Base-by-base conservation (phyloP, 2,113 vertebrate species). In the Hucho hucho region DNA sequence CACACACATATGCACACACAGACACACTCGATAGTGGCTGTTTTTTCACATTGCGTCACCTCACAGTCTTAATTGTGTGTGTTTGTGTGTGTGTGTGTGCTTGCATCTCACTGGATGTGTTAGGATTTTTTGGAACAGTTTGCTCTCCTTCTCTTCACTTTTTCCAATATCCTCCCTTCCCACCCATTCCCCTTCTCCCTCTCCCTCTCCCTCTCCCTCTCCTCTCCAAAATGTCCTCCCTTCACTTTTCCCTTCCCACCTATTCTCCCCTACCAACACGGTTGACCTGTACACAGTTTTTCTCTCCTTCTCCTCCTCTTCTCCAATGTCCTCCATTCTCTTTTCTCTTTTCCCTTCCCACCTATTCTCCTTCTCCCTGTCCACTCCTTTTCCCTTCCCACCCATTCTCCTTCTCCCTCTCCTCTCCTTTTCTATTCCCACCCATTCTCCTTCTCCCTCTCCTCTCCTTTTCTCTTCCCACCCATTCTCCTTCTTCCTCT, bases 31-130 rank as follows among this genome's bases (percentile, higher is more conserved):
- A 12, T 68, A n/a, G 74, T 12, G 65, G 37, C 13, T 25, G 46
- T 28, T 53, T 58, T 28, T 32, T 66, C 61, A 26, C 72, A 74
- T 66, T 49, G 46, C 64, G 73, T 32, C 73, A 53, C 37, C 73
- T 66, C 71, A 59, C 20, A 28, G 63, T 49, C 63, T 49, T 66
- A 29, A 66, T 65, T 74, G 64, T n/a, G n/a, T n/a, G n/a, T n/a
- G n/a, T n/a, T n/a, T n/a, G n/a, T 26, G 26, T 26, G 26, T 26
- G 26, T 26, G 26, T 26, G 26, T 26, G 26, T 26, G 26, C 2
- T 26, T 26, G 26, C 26, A 2, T 26, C 26, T 26, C 26, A 26
- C 2, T 26, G 26, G 26, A 26, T 26, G 26, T 26, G 26, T 26
- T 26, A 1, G 26, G 26, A 26, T 26, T 26, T 56, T 56, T 18